Evolutionary conservation across 2,113 vertebrate genomes (phyloP).

Genomic region (Laterallus jamaicensis): DNA sequence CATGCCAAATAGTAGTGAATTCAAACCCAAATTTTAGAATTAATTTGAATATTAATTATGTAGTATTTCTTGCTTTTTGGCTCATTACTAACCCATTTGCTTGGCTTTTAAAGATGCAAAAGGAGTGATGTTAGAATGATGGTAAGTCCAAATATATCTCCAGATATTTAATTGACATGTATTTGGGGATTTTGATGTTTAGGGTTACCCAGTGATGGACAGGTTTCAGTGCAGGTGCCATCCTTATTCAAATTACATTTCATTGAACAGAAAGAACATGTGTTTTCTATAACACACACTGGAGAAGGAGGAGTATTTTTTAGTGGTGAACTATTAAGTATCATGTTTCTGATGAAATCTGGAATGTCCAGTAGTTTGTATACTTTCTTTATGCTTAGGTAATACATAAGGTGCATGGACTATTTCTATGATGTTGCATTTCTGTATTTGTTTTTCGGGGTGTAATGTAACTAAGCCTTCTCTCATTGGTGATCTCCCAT

Average conservation of each 20-base stretch:
- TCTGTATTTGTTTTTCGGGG: not conserved
- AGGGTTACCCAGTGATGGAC: not conserved
- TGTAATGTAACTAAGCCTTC: not conserved
- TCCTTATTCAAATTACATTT: not conserved
- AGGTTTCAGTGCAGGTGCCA: not conserved
- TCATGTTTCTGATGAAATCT: not conserved
- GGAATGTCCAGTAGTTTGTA: not conserved
- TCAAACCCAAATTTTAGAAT: constrained; percentile 7
- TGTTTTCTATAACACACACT: not conserved
- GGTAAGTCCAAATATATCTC: constrained; percentile 69
- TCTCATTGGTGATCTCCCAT: not conserved
- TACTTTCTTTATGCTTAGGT: not conserved
- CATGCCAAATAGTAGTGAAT: constrained; percentile 19
- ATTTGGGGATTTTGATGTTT: not conserved
- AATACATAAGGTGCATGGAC: not conserved
- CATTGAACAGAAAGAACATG: not conserved
- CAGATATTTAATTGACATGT: not conserved
- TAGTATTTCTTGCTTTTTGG: constrained; percentile 60
- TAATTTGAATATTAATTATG: constrained; percentile 40
- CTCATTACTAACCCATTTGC: constrained; percentile 73
- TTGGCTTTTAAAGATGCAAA: constrained; percentile 81
- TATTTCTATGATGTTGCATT: not conserved
- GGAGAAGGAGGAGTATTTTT: not conserved
- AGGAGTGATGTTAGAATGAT: constrained; percentile 83
- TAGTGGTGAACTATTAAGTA: not conserved